Evolutionary conservation across 1,140 invertebrate genomes (phyloP).

Genomic region (Drosophila athabasca): DNA sequence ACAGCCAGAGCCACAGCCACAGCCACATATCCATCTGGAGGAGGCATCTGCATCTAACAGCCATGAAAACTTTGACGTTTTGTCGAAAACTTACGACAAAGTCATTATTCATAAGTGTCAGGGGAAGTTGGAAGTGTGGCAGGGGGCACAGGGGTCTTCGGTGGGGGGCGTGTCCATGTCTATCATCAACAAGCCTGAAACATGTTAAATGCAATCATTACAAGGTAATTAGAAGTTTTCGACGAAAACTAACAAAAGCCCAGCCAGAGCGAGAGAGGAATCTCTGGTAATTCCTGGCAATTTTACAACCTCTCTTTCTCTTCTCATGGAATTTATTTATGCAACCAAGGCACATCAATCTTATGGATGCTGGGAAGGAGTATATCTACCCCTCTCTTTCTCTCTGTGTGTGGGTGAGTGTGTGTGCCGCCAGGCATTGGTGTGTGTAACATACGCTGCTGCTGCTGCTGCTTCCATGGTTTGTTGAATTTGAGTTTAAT

Average conservation of each 20-base stretch:
- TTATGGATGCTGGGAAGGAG: constrained; percentile 60
- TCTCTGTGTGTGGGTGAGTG: constrained; percentile 15
- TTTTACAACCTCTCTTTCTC: constrained; percentile 1
- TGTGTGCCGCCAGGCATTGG: constrained; percentile 28
- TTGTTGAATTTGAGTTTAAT: constrained; percentile 82
- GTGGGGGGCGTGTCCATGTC: neutral
- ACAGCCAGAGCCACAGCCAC: constrained; percentile 1
- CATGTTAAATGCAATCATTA: constrained; percentile 69
- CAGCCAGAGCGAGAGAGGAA: constrained; percentile 2
- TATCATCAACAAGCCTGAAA: constrained; percentile 13
- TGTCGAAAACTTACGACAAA: constrained; percentile 52
- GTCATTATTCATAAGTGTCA: constrained; percentile 62
- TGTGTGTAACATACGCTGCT: constrained; percentile 59
- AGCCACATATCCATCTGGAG: too few relatives aligned
- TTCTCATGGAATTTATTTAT: constrained; percentile 65
- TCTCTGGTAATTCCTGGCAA: too few relatives aligned
- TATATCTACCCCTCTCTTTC: neutral
- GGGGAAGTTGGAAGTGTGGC: too few relatives aligned
- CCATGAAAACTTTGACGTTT: constrained; percentile 52
- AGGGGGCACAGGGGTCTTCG: too few relatives aligned
- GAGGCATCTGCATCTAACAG: constrained; percentile 3
- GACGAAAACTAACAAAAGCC: constrained; percentile 44
- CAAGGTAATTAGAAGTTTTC: constrained; percentile 73
- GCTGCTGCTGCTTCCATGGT: constrained; percentile 53
- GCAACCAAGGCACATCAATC: constrained; percentile 71